Evolutionary conservation across 2,113 vertebrate species (phyloP).

Genomic region (Cephalopterus ornatus): DNA sequence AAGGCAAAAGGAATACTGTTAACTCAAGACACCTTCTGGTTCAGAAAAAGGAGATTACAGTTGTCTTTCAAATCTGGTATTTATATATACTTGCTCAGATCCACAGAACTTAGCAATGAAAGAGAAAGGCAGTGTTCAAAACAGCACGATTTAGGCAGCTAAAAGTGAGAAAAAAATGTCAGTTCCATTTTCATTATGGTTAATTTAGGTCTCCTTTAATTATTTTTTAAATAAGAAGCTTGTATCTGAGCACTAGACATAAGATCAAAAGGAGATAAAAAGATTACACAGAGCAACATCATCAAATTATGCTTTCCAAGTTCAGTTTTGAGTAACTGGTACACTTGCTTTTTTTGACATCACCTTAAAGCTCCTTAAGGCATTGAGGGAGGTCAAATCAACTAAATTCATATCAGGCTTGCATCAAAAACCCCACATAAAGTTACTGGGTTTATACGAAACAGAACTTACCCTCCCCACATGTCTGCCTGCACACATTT

Average conservation of each 20-base stretch:
- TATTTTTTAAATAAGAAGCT: background rate
- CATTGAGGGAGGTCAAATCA: background rate
- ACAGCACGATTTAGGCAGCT: background rate
- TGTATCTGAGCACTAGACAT: background rate
- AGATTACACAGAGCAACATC: background rate
- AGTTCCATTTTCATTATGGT: background rate
- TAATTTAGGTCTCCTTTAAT: background rate
- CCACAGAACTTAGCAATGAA: background rate
- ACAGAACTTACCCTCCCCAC: background rate
- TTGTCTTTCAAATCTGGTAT: background rate
- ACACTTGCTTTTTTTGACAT: background rate
- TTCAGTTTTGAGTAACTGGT: background rate
- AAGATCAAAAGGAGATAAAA: background rate
- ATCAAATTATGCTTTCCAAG: background rate
- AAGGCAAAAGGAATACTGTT: background rate
- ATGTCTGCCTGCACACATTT: background rate
- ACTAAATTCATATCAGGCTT: background rate
- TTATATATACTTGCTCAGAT: background rate
- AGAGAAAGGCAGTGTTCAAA: background rate
- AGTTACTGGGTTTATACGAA: background rate
- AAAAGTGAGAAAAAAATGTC: background rate
- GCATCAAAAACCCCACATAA: background rate
- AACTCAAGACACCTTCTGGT: background rate
- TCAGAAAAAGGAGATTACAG: background rate
- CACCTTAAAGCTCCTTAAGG: background rate